These are phyloP conservation scores for Pholis gunnellus DNA, from an alignment of 2,113 vertebrate species.

Conservation along the genomic window DNA sequence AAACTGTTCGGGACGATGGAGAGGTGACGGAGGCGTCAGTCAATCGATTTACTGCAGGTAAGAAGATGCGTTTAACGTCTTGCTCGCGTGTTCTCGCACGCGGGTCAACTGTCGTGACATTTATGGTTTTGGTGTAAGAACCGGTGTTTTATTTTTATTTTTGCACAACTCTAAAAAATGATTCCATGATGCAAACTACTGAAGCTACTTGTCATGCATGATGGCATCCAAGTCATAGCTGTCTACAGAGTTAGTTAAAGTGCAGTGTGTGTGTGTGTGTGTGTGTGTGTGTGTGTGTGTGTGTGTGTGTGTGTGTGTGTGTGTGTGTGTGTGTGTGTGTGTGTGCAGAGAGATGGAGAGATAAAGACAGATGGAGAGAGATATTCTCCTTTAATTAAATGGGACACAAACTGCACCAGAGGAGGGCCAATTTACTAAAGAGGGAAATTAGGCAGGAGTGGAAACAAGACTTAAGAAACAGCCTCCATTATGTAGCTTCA, in stretches of 20 bases:
- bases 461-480: constrained; percentile 6
- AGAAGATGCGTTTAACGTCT: not conserved
- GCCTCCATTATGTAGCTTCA: not conserved
- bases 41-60: constrained; percentile 73
- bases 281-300: not conserved
- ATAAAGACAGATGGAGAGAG: constrained; percentile 14
- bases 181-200: not conserved
- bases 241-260: not conserved
- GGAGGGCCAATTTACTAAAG: constrained; percentile 14
- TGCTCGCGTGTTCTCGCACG: too few relatives aligned
- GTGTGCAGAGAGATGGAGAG: not conserved
- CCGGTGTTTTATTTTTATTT: not conserved
- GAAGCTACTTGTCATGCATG: not conserved
- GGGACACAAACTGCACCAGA: constrained; percentile 20
- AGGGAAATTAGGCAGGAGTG: constrained; percentile 1
- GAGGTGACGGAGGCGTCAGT: constrained; percentile 57
- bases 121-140: not conserved
- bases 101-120: not conserved
- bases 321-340: not conserved
- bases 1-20: constrained; percentile 57
- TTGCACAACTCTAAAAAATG: not conserved
- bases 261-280: not conserved
- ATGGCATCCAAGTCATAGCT: not conserved
- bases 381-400: constrained; percentile 8
- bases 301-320: not conserved